Base-by-base conservation (phyloP, 2,113 vertebrate species). In the Clupea harengus region DNA sequence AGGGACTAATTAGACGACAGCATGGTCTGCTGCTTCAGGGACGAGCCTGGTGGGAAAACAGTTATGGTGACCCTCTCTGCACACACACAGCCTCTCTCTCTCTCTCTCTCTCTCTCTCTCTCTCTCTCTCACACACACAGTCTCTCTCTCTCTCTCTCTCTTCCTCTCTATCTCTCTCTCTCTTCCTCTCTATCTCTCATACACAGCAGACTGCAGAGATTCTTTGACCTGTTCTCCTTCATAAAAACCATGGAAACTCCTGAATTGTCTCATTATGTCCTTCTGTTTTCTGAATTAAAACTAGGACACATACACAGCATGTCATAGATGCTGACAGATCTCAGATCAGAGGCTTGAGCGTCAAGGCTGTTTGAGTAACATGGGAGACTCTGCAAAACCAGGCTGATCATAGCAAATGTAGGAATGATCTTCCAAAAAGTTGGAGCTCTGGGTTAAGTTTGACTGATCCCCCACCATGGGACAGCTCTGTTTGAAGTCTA, bases 41-140 rank as follows among this genome's bases (percentile, higher is more conserved):
- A 72, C 64, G 64, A 25, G 64, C 64, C n/a, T 13, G n/a, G 8
- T 28, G 64, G 64, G 64, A 72, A 72, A 25, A 32, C 64, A 10
- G 9, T 72, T 11, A 28, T 72, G 64, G 25, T 25, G 64, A 32
- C 64, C 50, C 25, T 3, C 64, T 32, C 60, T 25, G 86, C 86
- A 75, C 83, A 50, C 11, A 11, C 57, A 86, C 2, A 2, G 39
- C 39, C 47, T 84, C 86, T 46, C 22, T 88, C 64, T 85, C 1
- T 57, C n/a, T 67, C n/a, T 25, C 60, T 5, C 22, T 67, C 60
- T 25, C 60, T 25, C 1, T n/a, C n/a, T 67, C 60, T 67, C 22
- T 25, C 22, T 67, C 4, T 67, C 60, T 67, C 60, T 25, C 22
- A 75, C 83, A 50, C 11, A 11, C 57, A 86, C 2, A 2, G 39